Evolutionary conservation across 2,113 vertebrate genomes (phyloP), one percentile per base, ranked within the genome.

Genomic region (Anser brachyrhynchus): DNA sequence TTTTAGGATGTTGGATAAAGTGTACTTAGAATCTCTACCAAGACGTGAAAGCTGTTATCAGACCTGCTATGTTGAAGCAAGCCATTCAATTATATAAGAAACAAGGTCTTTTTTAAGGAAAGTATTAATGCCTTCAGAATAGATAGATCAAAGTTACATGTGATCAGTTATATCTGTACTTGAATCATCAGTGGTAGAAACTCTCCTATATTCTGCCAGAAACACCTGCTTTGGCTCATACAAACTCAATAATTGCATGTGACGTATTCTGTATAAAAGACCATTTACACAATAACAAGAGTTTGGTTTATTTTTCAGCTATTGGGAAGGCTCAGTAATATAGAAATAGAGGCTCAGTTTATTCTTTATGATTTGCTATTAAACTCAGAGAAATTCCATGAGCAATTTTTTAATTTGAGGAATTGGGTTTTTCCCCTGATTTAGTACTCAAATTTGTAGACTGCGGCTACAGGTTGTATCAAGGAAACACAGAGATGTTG

Each of bases 71-170:
- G 23, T 52, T 89, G 58, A 87, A 82, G 23, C 41, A 66, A 73
- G 51, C 49, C 28, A 12, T 28, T 88, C 55, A 92, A 19, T 54
- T 84, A 61, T 58, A 25, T 33, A 41, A 80, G 90, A 87, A 92
- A 90, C 16, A 29, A 59, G 84, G 66, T 92, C 22, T 21, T 81
- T 5, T 72, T 87, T 81, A 84, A 82, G 80, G 65, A 70, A 91
- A 87, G 39, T 44, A 89, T 84, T 87, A 77, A 93, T 0, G 0
- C 25, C 70, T 82, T 89, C 62, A 93, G 86, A 93, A 73, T 82
- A 92, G 79, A 49, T 46, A 78, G 65, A 90, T 89, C 49, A 73
- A 44, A 15, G 51, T 75, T 94, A 91, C 54, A 61, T 94, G 72
- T 87, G 58, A 70, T 80, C 10, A 1, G 55, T 89, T 84, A 64